phyloP scores from a whole-genome alignment of 1,140 invertebrate genomes.

The Tigriopus japonicus region DNA sequence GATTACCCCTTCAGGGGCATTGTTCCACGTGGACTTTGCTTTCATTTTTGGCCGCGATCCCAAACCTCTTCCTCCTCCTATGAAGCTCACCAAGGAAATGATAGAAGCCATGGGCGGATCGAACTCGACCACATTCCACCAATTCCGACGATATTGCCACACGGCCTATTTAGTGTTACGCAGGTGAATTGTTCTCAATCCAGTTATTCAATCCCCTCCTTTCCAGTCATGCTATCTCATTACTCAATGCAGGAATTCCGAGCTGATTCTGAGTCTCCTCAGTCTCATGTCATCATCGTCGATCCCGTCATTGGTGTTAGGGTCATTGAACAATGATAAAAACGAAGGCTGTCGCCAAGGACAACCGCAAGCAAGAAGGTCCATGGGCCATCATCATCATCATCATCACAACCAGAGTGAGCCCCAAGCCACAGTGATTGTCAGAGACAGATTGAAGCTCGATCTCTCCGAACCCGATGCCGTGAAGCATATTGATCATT shows the following conservation, averaged over 20 bases:
- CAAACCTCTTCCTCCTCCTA: constrained; percentile 1
- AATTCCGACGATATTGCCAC: neutral
- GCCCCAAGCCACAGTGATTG: too few relatives aligned
- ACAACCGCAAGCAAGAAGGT: too few relatives aligned
- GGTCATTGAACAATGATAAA: neutral
- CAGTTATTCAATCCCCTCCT: too few relatives aligned
- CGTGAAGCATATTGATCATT: neutral
- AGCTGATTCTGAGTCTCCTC: neutral
- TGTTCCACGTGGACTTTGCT: constrained; percentile 10
- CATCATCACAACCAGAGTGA: too few relatives aligned
- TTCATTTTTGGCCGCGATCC: constrained; percentile 2
- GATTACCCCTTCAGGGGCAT: constrained; percentile 36
- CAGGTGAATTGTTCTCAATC: neutral
- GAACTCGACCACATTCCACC: neutral
- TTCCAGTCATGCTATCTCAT: neutral
- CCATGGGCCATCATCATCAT: too few relatives aligned
- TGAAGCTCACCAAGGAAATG: constrained; percentile 5
- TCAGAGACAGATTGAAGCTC: too few relatives aligned
- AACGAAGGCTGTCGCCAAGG: neutral
- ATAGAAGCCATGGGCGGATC: neutral
- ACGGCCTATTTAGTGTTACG: neutral
- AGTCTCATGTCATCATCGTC: neutral
- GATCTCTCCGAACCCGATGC: too few relatives aligned
- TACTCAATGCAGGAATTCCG: neutral
- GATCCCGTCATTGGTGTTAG: neutral